Percentiles rank a stretch among this genome's conserved stretches.
Conservation (phyloP, 2,113 vertebrate genomes). For the Pachyramphus minor region DNA sequence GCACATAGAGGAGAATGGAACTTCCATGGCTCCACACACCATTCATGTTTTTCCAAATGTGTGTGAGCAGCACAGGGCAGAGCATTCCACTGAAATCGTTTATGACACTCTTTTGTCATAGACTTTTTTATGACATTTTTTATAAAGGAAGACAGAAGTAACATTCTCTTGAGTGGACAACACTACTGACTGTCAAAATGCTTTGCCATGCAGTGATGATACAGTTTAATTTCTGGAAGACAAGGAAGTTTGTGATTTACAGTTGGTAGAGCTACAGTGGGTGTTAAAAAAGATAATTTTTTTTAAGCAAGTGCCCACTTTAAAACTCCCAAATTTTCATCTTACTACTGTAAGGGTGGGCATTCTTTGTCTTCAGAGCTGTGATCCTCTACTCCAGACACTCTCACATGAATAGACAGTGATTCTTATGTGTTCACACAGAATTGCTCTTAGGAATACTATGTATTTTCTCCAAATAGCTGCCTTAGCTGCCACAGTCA, state of each 20-base stretch:
- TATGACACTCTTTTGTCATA: not conserved
- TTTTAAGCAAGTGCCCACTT: not conserved
- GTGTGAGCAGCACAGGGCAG: not conserved
- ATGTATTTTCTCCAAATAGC: not conserved
- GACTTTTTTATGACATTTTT: not conserved
- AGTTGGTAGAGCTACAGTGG: not conserved
- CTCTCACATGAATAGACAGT: not conserved
- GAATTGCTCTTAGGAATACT: not conserved
- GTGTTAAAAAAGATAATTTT: not conserved
- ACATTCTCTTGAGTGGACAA: not conserved
- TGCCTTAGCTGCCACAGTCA: not conserved
- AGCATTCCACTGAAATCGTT: not conserved
- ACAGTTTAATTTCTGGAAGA: not conserved
- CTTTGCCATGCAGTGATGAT: not conserved
- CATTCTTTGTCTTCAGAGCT: not conserved
- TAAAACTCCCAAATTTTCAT: not conserved
- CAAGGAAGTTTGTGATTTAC: not conserved
- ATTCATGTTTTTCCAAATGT: not conserved
- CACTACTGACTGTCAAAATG: not conserved
- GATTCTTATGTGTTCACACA: not conserved
- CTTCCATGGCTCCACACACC: not conserved
- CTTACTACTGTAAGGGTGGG: not conserved
- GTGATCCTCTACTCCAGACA: not conserved
- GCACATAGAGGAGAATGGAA: rapidly evolving
- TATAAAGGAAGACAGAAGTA: not conserved